A percentile compares a stretch with the other conserved stretches of the same genome.
Conservation (phyloP, 2,797 vertebrate genomes). For the Tadarida brasiliensis region DNA sequence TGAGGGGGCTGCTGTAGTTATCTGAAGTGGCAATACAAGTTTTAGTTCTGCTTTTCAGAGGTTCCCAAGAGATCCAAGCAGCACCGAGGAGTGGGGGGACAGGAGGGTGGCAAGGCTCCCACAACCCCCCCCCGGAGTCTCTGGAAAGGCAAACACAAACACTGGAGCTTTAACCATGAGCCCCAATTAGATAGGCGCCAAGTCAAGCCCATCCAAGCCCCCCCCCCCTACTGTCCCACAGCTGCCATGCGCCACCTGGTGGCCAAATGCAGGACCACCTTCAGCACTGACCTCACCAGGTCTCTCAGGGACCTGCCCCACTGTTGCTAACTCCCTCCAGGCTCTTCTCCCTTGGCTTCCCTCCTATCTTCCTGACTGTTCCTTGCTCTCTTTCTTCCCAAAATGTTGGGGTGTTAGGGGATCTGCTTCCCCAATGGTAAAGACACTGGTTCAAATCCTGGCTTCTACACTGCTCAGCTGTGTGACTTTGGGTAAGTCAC, state of each 20-base stretch:
- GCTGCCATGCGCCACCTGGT: conserved; percentile 53
- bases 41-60: neutral
- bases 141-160: neutral
- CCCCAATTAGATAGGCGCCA: rapidly evolving
- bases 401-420: neutral
- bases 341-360: neutral
- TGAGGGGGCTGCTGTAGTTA: neutral
- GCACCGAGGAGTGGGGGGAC: rapidly evolving
- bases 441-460: neutral
- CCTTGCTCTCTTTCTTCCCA: neutral
- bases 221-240: neutral
- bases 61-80: neutral
- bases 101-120: neutral
- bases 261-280: neutral
- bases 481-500: neutral
- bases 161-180: rapidly evolving
- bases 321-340: neutral
- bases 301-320: neutral
- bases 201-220: rapidly evolving
- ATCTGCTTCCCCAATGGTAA: neutral
- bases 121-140: neutral
- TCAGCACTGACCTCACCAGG: neutral
- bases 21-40: neutral
- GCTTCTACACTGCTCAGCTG: neutral
- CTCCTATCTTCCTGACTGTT: neutral